Percentiles rank a stretch among this genome's conserved stretches.
These are phyloP conservation scores for Drosophila repleta DNA, from an alignment of 1,140 invertebrate species.

Conservation along the genomic window DNA sequence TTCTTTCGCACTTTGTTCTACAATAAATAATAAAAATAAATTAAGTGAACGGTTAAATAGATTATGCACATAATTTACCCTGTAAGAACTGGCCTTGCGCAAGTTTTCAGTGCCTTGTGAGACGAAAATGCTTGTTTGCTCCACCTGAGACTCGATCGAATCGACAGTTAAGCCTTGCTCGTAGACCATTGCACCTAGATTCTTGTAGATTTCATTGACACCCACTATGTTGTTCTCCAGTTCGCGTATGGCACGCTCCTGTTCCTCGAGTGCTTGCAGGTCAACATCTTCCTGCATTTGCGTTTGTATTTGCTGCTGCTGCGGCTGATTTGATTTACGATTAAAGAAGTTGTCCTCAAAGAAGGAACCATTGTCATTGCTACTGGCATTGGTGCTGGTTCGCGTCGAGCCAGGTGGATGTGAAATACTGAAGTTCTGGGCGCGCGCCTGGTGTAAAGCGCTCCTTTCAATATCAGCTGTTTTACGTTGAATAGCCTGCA, in stretches of 20 bases:
- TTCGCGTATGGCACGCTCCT: constrained; percentile 94
- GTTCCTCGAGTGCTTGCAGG: constrained; percentile 93
- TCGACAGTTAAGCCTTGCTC: constrained; percentile 98
- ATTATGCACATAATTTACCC: constrained; percentile 83
- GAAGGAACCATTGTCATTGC: constrained; percentile 69
- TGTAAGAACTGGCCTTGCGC: constrained; percentile 91
- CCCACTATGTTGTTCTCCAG: constrained; percentile 97
- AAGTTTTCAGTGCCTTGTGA: constrained; percentile 92
- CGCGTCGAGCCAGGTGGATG: constrained; percentile 77
- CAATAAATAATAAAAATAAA: constrained; percentile 76
- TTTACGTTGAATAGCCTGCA: constrained; percentile 78
- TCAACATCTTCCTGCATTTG: constrained; percentile 93
- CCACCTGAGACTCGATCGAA: constrained; percentile 98
- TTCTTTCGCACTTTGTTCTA: constrained; percentile 94
- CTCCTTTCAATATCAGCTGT: constrained; percentile 83
- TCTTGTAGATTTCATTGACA: constrained; percentile 99
- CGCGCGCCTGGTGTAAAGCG: constrained; percentile 74
- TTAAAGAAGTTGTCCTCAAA: constrained; percentile 82
- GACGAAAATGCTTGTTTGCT: constrained; percentile 94
- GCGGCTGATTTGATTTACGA: constrained; percentile 84
- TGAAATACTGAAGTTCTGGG: constrained; percentile 73
- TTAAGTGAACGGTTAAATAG: neutral
- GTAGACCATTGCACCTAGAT: constrained; percentile 97
- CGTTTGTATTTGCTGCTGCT: constrained; percentile 87
- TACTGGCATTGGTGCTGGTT: constrained; percentile 60